Evolutionary conservation across 2,888 invertebrate species (phyloP), one percentile per base, ranked within the genome.

Genomic region (Eumerus sabulonum): DNA sequence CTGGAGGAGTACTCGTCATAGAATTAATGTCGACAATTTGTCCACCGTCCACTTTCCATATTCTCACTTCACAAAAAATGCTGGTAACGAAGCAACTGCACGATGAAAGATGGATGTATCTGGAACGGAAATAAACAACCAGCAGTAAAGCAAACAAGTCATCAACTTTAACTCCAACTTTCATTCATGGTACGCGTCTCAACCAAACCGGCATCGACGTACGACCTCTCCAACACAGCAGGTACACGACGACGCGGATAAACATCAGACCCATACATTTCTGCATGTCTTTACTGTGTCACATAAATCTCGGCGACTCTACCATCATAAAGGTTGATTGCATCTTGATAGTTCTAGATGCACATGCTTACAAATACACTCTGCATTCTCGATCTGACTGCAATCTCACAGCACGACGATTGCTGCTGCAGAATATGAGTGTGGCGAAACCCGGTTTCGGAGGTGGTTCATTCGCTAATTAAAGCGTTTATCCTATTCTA

Each of bases 371-470:
- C n/a, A n/a, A n/a, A n/a, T n/a, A n/a, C 40, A 16, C n/a, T 16
- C n/a, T 17, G 48, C 12, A 50, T 51, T 51, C 63, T 45, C 42
- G 54, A 74, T 70, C 59, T 16, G 40, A 5, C 36, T 45, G 2
- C 62, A 60, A 73, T 73, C 59, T 79, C 64, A 57, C 63, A 57
- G 73, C 73, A 27, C 27, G 27, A 7, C 27, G 27, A 7, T 7
- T 27, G 27, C 27, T 27, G 27, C 27, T 27, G 27, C 77, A 73
- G 67, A 53, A 63, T 9, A 40, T 11, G 40, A 27, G 3, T 16
- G 38, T 60, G 67, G 77, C n/a, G n/a, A n/a, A n/a, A n/a, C n/a
- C 79, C 79, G 68, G 79, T 79, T 79, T 47, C 0, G 27, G n/a
- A 51, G 18, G 9, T 17, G n/a, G 42, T 45, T n/a, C 27, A 27